Base-by-base conservation (phyloP, 64 coral and sea anemone genomes). In the Dendrophyllia cribrosa region DNA sequence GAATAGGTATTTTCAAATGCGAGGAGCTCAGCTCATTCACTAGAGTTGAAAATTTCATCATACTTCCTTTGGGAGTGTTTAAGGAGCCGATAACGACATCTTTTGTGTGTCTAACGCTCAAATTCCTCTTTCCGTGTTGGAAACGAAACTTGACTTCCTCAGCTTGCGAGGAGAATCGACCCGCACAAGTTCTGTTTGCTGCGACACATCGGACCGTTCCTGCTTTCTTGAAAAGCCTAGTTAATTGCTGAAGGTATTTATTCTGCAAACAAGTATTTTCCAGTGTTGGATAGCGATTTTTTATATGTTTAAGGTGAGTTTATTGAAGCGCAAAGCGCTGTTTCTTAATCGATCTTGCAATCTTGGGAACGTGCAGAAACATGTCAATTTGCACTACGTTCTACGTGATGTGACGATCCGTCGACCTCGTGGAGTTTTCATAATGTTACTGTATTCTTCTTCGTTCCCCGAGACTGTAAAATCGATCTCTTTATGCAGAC, bases 51-150 rank as follows among this genome's bases (percentile, higher is more conserved):
- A 82, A 76, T 93, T 96, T 93, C 85, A 91, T 88, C 91, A 68
- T 94, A 97, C 95, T 97, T 97, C 95, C 95, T 88, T 82, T 91
- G 95, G 95, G 95, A 97, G 95, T 97, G 92, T 91, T 71, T 79
- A 75, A 94, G 66, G 78, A 72, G 21, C 77, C 72, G 74, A 69
- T 79, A 97, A 79, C 74, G 95, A 93, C 91, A 93, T 94, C 68
- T 97, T 97, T 97, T 97, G 91, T 90, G 92, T 97, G 95, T 94
- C 95, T 58, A 91, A 86, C 66, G 75, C 89, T 86, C 78, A 85
- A 96, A 94, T 97, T 97, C 95, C 95, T 97, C 90, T 97, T 97
- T 90, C 90, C 92, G 88, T 94, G 91, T 80, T 72, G 91, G 74
- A 75, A 86, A 23, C 70, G 71, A 92, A 82, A 76, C 79, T 83